Evolutionary conservation across 2,888 invertebrate species (phyloP).

Genomic region (Drosophila anomalata): DNA sequence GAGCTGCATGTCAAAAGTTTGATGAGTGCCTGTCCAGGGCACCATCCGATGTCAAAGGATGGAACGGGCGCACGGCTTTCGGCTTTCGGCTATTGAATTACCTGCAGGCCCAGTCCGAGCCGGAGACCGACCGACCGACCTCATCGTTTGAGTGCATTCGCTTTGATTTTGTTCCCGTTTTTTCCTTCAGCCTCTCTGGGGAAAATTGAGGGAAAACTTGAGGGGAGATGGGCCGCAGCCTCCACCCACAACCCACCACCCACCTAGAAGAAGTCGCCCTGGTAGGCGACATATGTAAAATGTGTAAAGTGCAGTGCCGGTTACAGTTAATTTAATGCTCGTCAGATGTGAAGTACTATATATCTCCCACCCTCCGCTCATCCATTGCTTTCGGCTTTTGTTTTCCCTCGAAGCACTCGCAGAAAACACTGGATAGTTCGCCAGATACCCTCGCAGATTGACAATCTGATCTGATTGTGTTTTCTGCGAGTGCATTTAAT

Average conservation of each 20-base stretch:
- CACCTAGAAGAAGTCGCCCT: slow-evolving; percentile 51
- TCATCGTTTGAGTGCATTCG: slow-evolving; percentile 75
- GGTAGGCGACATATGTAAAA: slow-evolving; percentile 81
- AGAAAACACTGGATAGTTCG: not conserved
- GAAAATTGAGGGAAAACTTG: slow-evolving; percentile 51
- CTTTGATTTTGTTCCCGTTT: slow-evolving; percentile 63
- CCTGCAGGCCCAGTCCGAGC: slow-evolving; percentile 56
- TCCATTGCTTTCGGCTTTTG: slow-evolving; percentile 1
- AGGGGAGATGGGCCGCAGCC: slow-evolving; percentile 28
- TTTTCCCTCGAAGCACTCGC: slow-evolving; percentile 1
- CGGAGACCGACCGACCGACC: slow-evolving; percentile 13
- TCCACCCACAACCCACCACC: slow-evolving; percentile 69
- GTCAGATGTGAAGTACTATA: slow-evolving; percentile 52
- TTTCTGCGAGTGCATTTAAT: slow-evolving; percentile 41
- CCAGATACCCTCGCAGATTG: too few species aligned
- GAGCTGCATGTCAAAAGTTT: slow-evolving; percentile 76
- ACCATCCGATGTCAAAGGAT: slow-evolving; percentile 63
- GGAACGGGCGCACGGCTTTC: slow-evolving; percentile 48
- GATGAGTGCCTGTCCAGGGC: slow-evolving; percentile 76
- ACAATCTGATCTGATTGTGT: not conserved
- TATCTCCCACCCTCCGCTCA: slow-evolving; percentile 23
- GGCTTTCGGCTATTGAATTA: slow-evolving; percentile 76
- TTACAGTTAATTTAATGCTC: slow-evolving; percentile 80
- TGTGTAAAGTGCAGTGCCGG: slow-evolving; percentile 82
- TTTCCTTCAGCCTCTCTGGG: slow-evolving; percentile 49